A percentile compares a stretch with the other conserved stretches of the same genome.
Evolutionary conservation across 2,888 invertebrate genomes (phyloP).

Genomic region (Unio delphinus): DNA sequence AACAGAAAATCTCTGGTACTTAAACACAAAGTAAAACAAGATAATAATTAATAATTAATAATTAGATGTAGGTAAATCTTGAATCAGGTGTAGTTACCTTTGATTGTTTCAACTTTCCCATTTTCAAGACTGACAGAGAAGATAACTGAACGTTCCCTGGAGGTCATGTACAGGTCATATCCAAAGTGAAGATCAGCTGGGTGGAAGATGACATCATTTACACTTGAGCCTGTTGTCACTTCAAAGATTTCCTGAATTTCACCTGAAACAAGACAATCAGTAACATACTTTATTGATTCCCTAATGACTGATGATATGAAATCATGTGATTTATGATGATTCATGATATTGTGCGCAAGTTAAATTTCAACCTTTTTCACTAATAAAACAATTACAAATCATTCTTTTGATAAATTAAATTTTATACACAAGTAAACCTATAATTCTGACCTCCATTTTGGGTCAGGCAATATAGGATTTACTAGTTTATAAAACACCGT

Average conservation of each 20-base stretch:
- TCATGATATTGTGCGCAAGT: no score
- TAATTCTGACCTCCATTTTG: no score
- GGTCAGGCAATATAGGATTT: no score
- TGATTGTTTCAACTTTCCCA: slow-evolving; percentile 83
- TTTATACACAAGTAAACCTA: no score
- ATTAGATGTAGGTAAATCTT: slow-evolving; percentile 63
- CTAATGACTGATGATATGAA: no score
- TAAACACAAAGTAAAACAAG: not conserved
- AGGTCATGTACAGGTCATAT: slow-evolving; percentile 82
- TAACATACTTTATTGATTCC: not conserved
- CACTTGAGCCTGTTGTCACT: slow-evolving; percentile 82
- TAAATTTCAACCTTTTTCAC: no score
- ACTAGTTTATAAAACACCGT: no score
- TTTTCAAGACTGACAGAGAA: slow-evolving; percentile 79
- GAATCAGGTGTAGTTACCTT: slow-evolving; percentile 74
- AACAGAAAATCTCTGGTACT: not conserved
- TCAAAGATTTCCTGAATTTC: slow-evolving; percentile 80
- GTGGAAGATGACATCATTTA: slow-evolving; percentile 82
- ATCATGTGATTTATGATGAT: no score
- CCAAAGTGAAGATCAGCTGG: slow-evolving; percentile 81
- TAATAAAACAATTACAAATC: no score
- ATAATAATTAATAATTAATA: slow-evolving; percentile 48
- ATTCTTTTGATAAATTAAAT: no score
- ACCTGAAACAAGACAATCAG: slow-evolving; percentile 70
- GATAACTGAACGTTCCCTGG: slow-evolving; percentile 81